Conservation (phyloP, 2,888 invertebrate genomes). For the Macrosoma leucophasiata region DNA sequence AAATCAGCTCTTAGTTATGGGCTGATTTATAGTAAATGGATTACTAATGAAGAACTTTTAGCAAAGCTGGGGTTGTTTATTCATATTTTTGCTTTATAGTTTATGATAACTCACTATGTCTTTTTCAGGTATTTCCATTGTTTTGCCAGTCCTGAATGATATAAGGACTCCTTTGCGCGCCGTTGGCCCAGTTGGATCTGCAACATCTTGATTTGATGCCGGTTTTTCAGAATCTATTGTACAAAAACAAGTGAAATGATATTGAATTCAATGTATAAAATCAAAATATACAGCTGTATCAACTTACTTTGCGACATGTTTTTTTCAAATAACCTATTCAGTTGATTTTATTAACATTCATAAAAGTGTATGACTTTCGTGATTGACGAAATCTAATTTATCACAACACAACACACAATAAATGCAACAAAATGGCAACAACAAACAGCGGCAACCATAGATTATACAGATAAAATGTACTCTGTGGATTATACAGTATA, state of each 20-base stretch:
- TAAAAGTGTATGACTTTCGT: too few species aligned
- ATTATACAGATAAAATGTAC: too few species aligned
- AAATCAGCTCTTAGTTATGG: neutral
- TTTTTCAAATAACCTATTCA: too few species aligned
- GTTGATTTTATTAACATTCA: too few species aligned
- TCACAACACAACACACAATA: too few species aligned
- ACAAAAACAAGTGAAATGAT: conserved; percentile 15
- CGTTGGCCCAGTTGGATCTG: conserved; percentile 86
- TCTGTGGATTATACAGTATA: too few species aligned
- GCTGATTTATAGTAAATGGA: neutral
- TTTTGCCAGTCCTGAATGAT: conserved; percentile 87
- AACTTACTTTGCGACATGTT: conserved; percentile 59
- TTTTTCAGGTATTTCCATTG: conserved; percentile 90
- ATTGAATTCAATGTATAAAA: neutral
- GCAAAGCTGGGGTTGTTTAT: neutral
- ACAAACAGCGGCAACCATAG: too few species aligned
- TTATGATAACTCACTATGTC: conserved; percentile 82
- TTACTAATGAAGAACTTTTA: neutral
- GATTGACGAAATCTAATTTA: too few species aligned
- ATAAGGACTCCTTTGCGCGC: conserved; percentile 87
- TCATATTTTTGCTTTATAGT: conserved; percentile 25
- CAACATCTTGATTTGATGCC: conserved; percentile 51
- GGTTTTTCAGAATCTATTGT: conserved; percentile 64
- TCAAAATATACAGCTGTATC: conserved; percentile 4
- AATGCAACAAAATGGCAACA: too few species aligned